Base-by-base conservation (phyloP, 2,888 invertebrate genomes). In the Ormyrus labotus region DNA sequence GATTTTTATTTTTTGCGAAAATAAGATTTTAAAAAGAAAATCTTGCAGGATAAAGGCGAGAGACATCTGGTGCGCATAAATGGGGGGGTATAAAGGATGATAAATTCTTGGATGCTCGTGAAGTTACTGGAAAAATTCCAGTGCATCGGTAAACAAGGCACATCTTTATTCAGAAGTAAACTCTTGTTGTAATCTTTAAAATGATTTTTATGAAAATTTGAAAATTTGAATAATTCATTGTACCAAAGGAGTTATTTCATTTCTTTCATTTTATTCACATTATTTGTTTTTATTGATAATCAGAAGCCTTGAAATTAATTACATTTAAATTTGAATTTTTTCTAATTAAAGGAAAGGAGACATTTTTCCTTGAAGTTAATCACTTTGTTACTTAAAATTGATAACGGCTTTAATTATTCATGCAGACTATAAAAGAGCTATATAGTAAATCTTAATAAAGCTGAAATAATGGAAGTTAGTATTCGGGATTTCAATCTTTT, bases 111-210 rank as follows among this genome's bases (percentile, higher is more conserved):
- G n/a, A 10, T 19, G 64, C 55, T 64, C 64, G 55, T n/a, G 50
- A 74, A 65, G 57, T 65, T 34, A 48, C 13, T 74, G 57, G 58
- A 74, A 67, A 75, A 58, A 75, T 75, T 64, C 67, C 58, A 34
- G 47, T 51, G 60, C 48, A 73, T 74, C 74, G 67, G 51, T 50
- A n/a, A 75, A 67, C 60, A 11, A 67, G 75, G 51, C 75, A 60
- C 51, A 67, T 65, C 50, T 58, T 51, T 60, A 74, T 75, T 67
- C 45, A 67, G 34, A 13, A 57, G 13, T 34, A 34, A 34, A 19
- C 13, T 50, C 34, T 34, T 34, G 34, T 34, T 4, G 4, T 34
- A 34, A 34, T 34, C 19, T 60, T 10, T 57, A 70, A 70, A 48
- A 60, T 58, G 8, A 13, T n/a, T 63, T 45, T 47, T 11, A 48